Percentiles rank a stretch among this genome's conserved stretches.
Evolutionary conservation across 2,888 invertebrate species (phyloP).

Genomic region (Chrysomela aeneicollis): DNA sequence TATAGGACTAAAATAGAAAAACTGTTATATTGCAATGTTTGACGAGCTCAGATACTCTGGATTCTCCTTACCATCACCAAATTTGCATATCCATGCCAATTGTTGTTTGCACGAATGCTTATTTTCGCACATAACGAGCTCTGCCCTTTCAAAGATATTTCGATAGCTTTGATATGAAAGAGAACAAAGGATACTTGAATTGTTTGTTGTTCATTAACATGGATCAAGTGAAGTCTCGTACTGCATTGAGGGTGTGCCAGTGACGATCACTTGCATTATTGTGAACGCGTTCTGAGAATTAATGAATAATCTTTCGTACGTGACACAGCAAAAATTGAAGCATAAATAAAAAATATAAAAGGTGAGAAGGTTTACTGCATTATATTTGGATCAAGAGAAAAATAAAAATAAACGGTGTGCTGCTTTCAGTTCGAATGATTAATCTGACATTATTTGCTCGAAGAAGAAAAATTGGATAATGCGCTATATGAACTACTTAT

Average conservation of each 20-base stretch:
- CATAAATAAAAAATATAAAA: slow-evolving; percentile 11
- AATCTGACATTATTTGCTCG: no score
- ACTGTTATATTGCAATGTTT: no score
- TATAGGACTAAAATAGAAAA: no score
- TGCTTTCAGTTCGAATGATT: no score
- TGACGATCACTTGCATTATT: slow-evolving; percentile 35
- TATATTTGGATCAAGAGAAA: not conserved
- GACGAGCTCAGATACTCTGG: no score
- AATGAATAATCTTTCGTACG: slow-evolving; percentile 21
- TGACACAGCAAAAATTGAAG: slow-evolving; percentile 7
- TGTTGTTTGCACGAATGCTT: not conserved
- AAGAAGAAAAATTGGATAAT: no score
- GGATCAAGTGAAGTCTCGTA: slow-evolving; percentile 40
- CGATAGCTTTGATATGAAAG: slow-evolving; percentile 19
- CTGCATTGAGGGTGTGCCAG: slow-evolving; percentile 30
- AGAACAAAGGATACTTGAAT: slow-evolving; percentile 24
- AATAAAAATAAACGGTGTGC: no score
- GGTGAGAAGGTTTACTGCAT: not conserved
- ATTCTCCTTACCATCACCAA: slow-evolving; percentile 30
- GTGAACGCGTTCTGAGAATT: slow-evolving; percentile 28
- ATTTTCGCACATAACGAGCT: not conserved
- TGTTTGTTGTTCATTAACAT: slow-evolving; percentile 44
- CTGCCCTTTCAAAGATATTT: slow-evolving; percentile 10
- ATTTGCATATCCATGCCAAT: not conserved
- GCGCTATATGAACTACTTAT: no score